Evolutionary conservation across 2,113 vertebrate species (phyloP).

Genomic region (Macrotis lagotis): DNA sequence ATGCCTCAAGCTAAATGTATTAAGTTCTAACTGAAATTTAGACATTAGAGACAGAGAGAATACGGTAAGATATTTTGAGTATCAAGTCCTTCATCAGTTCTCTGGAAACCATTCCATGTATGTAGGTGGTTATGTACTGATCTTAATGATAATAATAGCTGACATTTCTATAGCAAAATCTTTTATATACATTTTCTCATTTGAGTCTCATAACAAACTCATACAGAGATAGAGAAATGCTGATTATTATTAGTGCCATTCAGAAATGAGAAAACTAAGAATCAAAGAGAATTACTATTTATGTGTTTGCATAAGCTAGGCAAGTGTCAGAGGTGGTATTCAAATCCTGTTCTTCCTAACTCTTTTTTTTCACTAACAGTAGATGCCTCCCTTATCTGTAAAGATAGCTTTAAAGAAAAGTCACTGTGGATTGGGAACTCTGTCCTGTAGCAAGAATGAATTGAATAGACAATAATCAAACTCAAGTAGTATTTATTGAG

Average conservation of each 20-base stretch:
- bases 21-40: neutral
- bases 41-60: neutral
- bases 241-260: neutral
- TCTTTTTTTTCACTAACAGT: neutral
- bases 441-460: neutral
- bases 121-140: neutral
- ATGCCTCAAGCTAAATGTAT: neutral
- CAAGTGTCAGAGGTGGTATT: neutral
- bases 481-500: neutral
- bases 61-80: neutral
- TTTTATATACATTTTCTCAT: neutral
- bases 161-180: neutral
- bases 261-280: neutral
- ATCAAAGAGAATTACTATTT: neutral
- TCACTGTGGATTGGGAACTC: neutral
- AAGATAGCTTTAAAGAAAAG: neutral
- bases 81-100: neutral
- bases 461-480: neutral
- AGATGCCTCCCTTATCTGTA: neutral
- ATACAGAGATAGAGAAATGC: neutral
- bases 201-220: neutral
- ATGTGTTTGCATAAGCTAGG: neutral
- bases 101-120: neutral
- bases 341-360: neutral
- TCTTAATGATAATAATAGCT: neutral